Percentiles rank a stretch among this genome's conserved stretches.
phyloP scores from a whole-genome alignment of 2,113 vertebrate species.

The Apeltes quadracus region DNA sequence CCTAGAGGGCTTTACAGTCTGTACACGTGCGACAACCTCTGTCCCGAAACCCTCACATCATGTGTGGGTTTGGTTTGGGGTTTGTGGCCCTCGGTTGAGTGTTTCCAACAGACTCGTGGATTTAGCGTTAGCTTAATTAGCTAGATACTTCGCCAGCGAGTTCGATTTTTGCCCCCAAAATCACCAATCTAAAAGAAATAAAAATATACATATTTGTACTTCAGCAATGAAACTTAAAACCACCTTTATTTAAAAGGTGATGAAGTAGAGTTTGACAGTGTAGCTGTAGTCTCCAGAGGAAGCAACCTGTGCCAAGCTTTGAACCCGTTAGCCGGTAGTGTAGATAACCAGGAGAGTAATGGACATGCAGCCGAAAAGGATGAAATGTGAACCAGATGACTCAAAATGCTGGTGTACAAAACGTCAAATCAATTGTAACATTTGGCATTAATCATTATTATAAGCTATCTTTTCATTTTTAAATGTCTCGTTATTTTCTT shows the following conservation, averaged over 20 bases:
- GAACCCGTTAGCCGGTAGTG: not conserved
- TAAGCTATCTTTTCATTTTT: constrained; percentile 76
- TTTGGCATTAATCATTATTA: constrained; percentile 75
- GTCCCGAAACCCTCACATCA: no score
- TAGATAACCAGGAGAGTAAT: constrained; percentile 28
- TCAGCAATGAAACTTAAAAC: not conserved
- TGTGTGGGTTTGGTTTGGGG: no score
- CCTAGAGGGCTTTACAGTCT: no score
- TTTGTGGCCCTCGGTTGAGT: not conserved
- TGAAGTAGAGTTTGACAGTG: not conserved
- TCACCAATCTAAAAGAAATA: not conserved
- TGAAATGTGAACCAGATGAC: constrained; percentile 70
- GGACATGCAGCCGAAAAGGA: constrained; percentile 31
- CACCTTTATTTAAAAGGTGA: not conserved
- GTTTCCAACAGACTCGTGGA: not conserved
- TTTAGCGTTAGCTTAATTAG: not conserved
- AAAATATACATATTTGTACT: not conserved
- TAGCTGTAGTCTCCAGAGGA: not conserved
- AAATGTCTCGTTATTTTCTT: constrained; percentile 70
- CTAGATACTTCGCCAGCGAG: not conserved
- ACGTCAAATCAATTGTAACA: constrained; percentile 52
- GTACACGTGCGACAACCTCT: no score
- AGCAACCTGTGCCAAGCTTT: not conserved
- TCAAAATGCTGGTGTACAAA: constrained; percentile 58
- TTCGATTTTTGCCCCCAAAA: not conserved